phyloP scores from a whole-genome alignment of 2,888 invertebrate species.

The Drosophila pseudotalamancana region DNA sequence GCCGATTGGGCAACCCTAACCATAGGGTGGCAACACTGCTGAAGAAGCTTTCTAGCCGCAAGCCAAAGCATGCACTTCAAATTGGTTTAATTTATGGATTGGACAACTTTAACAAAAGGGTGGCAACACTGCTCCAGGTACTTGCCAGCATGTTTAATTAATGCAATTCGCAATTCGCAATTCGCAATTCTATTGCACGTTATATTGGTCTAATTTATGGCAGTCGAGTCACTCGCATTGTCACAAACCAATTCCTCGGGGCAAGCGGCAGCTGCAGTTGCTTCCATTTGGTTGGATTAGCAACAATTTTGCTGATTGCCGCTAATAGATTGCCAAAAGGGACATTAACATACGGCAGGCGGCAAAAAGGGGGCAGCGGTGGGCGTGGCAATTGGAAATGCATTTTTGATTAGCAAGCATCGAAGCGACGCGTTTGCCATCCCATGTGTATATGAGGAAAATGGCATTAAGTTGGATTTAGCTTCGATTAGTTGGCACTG shows the following conservation, averaged over 20 bases:
- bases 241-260: constrained; percentile 5
- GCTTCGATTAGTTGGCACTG: not conserved
- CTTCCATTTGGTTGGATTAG: constrained; percentile 42
- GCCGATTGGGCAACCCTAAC: too few species aligned
- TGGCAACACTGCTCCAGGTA: too few species aligned
- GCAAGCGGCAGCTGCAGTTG: constrained; percentile 39
- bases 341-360: not conserved
- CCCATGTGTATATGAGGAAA: not conserved
- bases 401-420: constrained; percentile 16
- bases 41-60: too few species aligned
- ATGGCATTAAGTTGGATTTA: constrained; percentile 23
- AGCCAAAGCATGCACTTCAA: too few species aligned
- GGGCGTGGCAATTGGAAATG: constrained; percentile 7
- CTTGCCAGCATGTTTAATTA: constrained; percentile 49
- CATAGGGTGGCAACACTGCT: too few species aligned
- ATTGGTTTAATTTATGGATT: too few species aligned
- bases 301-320: constrained; percentile 32
- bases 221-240: constrained; percentile 16
- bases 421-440: constrained; percentile 9
- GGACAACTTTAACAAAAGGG: too few species aligned
- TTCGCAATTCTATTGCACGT: constrained; percentile 48
- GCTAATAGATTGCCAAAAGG: constrained; percentile 1
- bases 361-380: not conserved
- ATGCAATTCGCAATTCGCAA: constrained; percentile 52
- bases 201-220: constrained; percentile 56